These are phyloP conservation scores for Pempheris klunzingeri DNA, from an alignment of 2,797 vertebrate species.

Conservation along the genomic window DNA sequence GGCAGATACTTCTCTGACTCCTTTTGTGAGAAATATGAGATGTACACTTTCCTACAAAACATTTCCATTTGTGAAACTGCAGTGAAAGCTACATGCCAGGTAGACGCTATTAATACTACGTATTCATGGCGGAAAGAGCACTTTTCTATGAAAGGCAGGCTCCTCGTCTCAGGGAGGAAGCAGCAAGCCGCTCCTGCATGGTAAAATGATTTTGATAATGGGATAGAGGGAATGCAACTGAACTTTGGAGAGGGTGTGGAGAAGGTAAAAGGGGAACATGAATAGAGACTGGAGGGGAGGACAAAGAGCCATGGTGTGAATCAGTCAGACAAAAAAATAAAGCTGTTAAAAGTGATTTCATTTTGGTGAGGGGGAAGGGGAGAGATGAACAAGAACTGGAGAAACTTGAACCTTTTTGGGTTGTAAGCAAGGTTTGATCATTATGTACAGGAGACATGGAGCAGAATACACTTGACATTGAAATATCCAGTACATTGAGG, in stretches of 20 bases:
- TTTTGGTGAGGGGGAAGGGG: conserved; percentile 40
- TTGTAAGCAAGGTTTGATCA: conserved; percentile 17
- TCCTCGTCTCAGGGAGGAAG: conserved; percentile 40
- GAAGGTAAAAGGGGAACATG: conserved; percentile 27
- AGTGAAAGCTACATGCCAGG: conserved; percentile 51
- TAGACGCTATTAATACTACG: conserved; percentile 63
- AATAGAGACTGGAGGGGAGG: conserved; percentile 31
- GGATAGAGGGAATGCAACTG: conserved; percentile 40
- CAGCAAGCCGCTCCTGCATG: conserved; percentile 43
- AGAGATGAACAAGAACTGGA: conserved; percentile 14
- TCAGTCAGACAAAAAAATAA: conserved; percentile 33
- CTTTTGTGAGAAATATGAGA: conserved; percentile 59
- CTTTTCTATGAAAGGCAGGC: conserved; percentile 60
- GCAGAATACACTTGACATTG: conserved; percentile 35
- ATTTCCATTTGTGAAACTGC: conserved; percentile 66
- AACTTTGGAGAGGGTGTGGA: conserved; percentile 42
- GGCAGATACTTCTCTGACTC: conserved; percentile 44
- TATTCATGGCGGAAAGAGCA: conserved; percentile 57
- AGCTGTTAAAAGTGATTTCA: conserved; percentile 48
- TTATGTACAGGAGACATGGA: neutral
- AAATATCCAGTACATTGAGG: conserved; percentile 18
- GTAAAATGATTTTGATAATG: conserved; percentile 66
- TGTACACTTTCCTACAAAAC: conserved; percentile 59
- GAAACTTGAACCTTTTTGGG: conserved; percentile 21
- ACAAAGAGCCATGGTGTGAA: conserved; percentile 41